These are phyloP conservation scores for Malurus splendens DNA, from an alignment of 2,797 vertebrate species.

Conservation along the genomic window DNA sequence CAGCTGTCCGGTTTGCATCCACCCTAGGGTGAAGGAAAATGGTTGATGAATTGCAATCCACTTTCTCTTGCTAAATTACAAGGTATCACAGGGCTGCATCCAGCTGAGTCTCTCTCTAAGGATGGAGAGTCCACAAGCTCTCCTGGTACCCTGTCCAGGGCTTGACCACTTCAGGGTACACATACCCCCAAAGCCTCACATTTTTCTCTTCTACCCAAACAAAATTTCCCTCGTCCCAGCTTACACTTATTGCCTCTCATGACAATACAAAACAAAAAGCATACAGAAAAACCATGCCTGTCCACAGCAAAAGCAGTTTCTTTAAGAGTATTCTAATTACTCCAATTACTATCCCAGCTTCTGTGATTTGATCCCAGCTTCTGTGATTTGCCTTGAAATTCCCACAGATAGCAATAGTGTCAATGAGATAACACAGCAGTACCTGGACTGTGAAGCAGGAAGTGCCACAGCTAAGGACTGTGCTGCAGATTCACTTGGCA, in stretches of 20 bases:
- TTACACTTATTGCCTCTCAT: background rate
- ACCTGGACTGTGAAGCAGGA: constrained; percentile 89
- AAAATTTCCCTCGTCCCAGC: background rate
- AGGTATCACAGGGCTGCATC: background rate
- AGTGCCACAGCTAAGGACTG: constrained; percentile 87
- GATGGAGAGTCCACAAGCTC: background rate
- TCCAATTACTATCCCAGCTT: background rate
- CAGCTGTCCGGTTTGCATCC: constrained; percentile 82
- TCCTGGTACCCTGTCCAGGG: background rate
- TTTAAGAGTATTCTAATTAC: background rate
- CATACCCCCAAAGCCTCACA: background rate
- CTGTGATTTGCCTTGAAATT: background rate
- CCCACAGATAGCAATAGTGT: background rate
- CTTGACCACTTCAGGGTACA: background rate
- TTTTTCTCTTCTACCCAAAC: background rate
- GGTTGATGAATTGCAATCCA: background rate
- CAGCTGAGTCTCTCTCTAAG: background rate
- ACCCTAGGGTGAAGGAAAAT: constrained; percentile 63
- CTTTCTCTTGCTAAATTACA: background rate
- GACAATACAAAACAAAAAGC: background rate
- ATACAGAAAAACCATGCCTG: background rate
- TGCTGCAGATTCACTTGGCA: constrained; percentile 90
- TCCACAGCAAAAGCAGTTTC: background rate
- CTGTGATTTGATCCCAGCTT: background rate
- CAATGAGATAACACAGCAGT: background rate